Percentiles rank a stretch among this genome's conserved stretches.
phyloP scores from a whole-genome alignment of 2,888 invertebrate species.

The Trissoscelio sp. region DNA sequence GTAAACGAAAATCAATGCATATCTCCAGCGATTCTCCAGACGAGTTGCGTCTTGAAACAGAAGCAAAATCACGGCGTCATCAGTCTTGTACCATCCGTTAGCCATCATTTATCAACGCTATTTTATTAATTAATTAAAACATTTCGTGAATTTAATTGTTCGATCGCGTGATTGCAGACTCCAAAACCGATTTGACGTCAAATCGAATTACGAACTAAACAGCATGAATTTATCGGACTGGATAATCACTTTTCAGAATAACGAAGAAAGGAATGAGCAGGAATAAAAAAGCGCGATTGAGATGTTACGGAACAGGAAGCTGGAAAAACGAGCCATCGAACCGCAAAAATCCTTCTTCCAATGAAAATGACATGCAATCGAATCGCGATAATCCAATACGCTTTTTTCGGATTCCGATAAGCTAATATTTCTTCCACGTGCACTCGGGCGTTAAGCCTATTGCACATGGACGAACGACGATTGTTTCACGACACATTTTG shows the following conservation, averaged over 20 bases:
- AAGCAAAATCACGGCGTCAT: slow-evolving; percentile 63
- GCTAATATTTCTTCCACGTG: slow-evolving; percentile 59
- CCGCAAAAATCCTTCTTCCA: slow-evolving; percentile 63
- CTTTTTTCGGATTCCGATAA: slow-evolving; percentile 55
- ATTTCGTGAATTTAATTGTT: slow-evolving; percentile 16
- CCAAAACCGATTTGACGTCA: slow-evolving; percentile 19
- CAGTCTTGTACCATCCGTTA: slow-evolving; percentile 23
- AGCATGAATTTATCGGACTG: slow-evolving; percentile 45
- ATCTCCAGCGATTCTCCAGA: slow-evolving; percentile 65
- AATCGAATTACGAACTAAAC: slow-evolving; percentile 50
- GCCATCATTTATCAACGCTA: slow-evolving; percentile 35
- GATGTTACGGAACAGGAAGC: slow-evolving; percentile 59
- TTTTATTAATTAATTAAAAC: slow-evolving; percentile 38
- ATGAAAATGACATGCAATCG: slow-evolving; percentile 66
- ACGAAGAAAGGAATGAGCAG: slow-evolving; percentile 45
- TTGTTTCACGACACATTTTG: slow-evolving; percentile 61
- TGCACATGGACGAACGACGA: slow-evolving; percentile 63
- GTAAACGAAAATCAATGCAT: slow-evolving; percentile 83
- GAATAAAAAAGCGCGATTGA: slow-evolving; percentile 49
- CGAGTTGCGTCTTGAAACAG: slow-evolving; percentile 64
- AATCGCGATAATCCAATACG: slow-evolving; percentile 54
- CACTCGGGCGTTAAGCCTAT: slow-evolving; percentile 65
- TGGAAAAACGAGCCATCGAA: slow-evolving; percentile 64
- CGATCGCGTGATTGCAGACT: slow-evolving; percentile 1
- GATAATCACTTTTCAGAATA: slow-evolving; percentile 62